Evolutionary conservation across 2,888 invertebrate species (phyloP), one percentile per base, ranked within the genome.

Genomic region (Holacanthella duospinosa): DNA sequence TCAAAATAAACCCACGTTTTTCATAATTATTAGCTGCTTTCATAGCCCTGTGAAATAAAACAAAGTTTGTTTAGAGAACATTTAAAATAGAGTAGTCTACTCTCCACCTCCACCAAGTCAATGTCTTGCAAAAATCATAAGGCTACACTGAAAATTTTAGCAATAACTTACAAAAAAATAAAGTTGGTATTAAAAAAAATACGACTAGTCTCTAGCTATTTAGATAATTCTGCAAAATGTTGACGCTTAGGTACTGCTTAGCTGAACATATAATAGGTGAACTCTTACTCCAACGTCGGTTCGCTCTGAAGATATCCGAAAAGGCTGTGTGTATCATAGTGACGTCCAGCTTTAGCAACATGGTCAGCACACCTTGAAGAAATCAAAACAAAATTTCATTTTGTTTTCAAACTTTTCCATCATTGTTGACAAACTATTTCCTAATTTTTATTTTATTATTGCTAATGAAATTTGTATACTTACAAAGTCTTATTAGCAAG

Each of bases 281-380:
- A 1, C 53, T 43, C 60, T 56, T 57, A 64, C 88, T 81, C 81
- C 74, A 66, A 44, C 19, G 71, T 71, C 1, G 69, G 67, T 48
- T 71, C 69, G 3, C 67, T 65, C 53, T 71, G 65, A 28, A 66
- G 62, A 69, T 69, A 82, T 0, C 87, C 87, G 75, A 86, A 89
- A 66, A 89, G 75, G 78, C 86, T 89, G 77, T 92, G 92, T 55
- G 87, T 78, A 76, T 91, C 80, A 75, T 86, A 88, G 75, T 92
- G 91, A 1, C 72, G 55, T 1, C 87, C 87, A 16, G 80, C 80
- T 74, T 82, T 79, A 56, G 66, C 64, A 0, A 55, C 55, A 16
- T 62, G 59, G 29, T 69, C 69, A 28, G 61, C 59, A 43, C 71
- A 71, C 80, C 43, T 55, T 44, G 53, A 53, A 1, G 28, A 26